Percentiles rank a stretch among this genome's conserved stretches.
phyloP scores from a whole-genome alignment of 2,797 vertebrate species.

The Gadopsis bispinosus region DNA sequence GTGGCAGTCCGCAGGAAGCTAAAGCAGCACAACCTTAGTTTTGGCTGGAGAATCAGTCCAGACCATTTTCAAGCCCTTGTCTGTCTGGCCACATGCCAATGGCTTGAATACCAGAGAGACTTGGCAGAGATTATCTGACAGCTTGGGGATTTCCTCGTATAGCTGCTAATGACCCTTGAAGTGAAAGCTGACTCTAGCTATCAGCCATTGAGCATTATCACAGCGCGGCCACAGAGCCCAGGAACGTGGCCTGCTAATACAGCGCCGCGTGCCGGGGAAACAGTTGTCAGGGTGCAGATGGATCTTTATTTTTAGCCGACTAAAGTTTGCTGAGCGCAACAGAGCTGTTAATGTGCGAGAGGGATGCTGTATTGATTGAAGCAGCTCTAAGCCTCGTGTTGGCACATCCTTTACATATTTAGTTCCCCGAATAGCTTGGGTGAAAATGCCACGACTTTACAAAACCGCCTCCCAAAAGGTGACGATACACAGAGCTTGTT shows the following conservation, averaged over 20 bases:
- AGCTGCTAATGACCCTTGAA: slow-evolving; percentile 51
- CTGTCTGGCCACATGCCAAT: slow-evolving; percentile 34
- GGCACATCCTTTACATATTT: slow-evolving; percentile 46
- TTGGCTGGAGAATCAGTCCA: slow-evolving; percentile 9
- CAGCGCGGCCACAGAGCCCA: slow-evolving; percentile 37
- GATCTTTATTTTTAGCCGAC: slow-evolving; percentile 46
- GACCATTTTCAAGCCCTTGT: not conserved
- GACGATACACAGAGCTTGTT: not conserved
- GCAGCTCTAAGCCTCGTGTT: slow-evolving; percentile 3
- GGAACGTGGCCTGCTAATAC: slow-evolving; percentile 53
- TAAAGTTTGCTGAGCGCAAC: slow-evolving; percentile 29
- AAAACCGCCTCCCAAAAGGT: slow-evolving; percentile 24
- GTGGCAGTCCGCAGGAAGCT: slow-evolving; percentile 2
- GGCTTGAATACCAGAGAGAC: slow-evolving; percentile 38
- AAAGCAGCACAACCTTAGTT: slow-evolving; percentile 2
- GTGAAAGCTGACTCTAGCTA: slow-evolving; percentile 34
- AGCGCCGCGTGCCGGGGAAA: slow-evolving; percentile 34
- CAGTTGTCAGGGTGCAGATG: slow-evolving; percentile 52
- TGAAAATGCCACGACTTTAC: slow-evolving; percentile 7
- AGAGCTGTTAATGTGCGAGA: slow-evolving; percentile 40
- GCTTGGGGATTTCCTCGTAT: slow-evolving; percentile 49
- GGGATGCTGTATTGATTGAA: slow-evolving; percentile 15
- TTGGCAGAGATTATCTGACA: slow-evolving; percentile 56
- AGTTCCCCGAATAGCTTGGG: slow-evolving; percentile 24
- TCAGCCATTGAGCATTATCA: slow-evolving; percentile 45